Conservation (phyloP, 2,797 vertebrate genomes). For the Brachyrhaphis roseni region DNA sequence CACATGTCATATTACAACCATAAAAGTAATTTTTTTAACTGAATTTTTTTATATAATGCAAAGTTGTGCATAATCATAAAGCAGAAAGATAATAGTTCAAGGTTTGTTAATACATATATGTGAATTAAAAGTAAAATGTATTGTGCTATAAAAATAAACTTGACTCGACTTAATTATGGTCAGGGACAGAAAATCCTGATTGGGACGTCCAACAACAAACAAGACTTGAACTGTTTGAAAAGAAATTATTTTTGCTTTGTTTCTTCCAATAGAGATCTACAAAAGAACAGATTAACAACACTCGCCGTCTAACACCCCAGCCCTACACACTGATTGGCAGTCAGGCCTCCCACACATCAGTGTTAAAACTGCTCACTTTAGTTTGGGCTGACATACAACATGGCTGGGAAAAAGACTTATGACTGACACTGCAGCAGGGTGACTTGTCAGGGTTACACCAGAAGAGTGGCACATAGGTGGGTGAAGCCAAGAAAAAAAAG, state of each 20-base stretch:
- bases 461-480: constrained; percentile 53
- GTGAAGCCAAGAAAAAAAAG: constrained; percentile 43
- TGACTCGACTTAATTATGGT: not conserved
- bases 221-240: not conserved
- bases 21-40: not conserved
- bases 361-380: constrained; percentile 54
- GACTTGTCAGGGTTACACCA: constrained; percentile 67
- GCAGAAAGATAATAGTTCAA: too few relatives aligned
- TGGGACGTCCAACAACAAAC: not conserved
- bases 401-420: constrained; percentile 51
- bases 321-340: constrained; percentile 49
- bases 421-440: constrained; percentile 66
- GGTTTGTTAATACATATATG: too few relatives aligned
- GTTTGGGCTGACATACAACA: constrained; percentile 66
- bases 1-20: not conserved
- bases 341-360: constrained; percentile 50
- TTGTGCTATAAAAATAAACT: too few relatives aligned
- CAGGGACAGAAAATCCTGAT: not conserved
- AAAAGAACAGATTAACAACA: constrained; percentile 5
- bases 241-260: not conserved
- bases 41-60: too few relatives aligned
- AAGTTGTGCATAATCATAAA: too few relatives aligned
- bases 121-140: too few relatives aligned
- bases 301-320: constrained; percentile 12
- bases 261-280: not conserved